phyloP scores from a whole-genome alignment of 2,888 invertebrate species.

The Drosophila paranaensis region DNA sequence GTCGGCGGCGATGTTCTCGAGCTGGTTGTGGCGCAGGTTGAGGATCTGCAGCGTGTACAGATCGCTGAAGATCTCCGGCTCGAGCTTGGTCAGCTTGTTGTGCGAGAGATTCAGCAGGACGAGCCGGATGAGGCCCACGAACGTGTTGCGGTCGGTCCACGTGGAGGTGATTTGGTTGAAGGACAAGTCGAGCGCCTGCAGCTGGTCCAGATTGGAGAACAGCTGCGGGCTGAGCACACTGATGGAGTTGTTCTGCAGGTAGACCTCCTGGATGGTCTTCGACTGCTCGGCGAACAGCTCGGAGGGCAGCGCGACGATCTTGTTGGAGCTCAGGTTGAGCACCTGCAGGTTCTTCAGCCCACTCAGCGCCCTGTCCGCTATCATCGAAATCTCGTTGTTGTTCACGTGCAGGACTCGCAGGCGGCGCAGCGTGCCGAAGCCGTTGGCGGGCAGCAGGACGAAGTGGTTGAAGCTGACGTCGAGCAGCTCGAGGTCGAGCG shows the following conservation, averaged over 20 bases:
- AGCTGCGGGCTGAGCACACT: constrained; percentile 93
- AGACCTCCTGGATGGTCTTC: constrained; percentile 93
- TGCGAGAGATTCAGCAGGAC: constrained; percentile 94
- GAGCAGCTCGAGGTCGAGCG: constrained; percentile 92
- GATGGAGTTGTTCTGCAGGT: constrained; percentile 96
- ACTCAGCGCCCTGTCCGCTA: constrained; percentile 92
- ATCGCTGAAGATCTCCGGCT: constrained; percentile 93
- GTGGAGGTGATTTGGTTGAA: constrained; percentile 94
- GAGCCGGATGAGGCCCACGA: constrained; percentile 94
- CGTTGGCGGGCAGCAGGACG: constrained; percentile 92
- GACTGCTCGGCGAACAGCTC: constrained; percentile 92
- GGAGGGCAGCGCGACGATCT: constrained; percentile 94
- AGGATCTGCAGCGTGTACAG: constrained; percentile 94
- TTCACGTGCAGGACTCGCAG: constrained; percentile 93
- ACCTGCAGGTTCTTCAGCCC: constrained; percentile 93
- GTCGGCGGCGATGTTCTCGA: constrained; percentile 93
- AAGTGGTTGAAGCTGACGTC: constrained; percentile 95
- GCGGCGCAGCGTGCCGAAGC: constrained; percentile 92
- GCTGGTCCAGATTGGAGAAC: constrained; percentile 93
- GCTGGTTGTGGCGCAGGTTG: constrained; percentile 93
- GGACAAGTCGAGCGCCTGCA: constrained; percentile 93
- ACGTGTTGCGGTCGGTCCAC: constrained; percentile 94
- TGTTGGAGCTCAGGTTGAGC: constrained; percentile 95
- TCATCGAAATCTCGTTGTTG: constrained; percentile 95
- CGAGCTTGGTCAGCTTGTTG: constrained; percentile 92